phyloP scores from a whole-genome alignment of 2,113 vertebrate genomes.

The Leucopsar rothschildi region DNA sequence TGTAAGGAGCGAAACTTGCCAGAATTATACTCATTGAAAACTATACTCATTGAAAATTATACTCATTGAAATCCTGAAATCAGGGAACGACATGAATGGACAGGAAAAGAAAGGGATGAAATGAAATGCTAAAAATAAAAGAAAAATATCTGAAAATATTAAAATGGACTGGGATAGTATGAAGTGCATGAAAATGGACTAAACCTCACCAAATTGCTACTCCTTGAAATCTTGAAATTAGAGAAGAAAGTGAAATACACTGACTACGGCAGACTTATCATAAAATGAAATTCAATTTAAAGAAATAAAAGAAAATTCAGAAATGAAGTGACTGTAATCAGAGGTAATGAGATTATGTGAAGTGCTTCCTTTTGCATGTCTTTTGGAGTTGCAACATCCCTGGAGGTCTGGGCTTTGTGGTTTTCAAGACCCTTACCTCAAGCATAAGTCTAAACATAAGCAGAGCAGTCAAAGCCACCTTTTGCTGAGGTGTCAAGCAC shows the following conservation, averaged over 20 bases:
- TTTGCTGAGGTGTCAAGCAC: no score
- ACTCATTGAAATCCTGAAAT: background rate
- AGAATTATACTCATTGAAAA: background rate
- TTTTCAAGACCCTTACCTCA: background rate
- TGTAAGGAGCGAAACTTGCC: background rate
- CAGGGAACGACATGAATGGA: accelerated
- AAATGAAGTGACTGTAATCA: background rate
- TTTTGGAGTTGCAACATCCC: background rate
- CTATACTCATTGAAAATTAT: background rate
- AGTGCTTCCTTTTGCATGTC: background rate
- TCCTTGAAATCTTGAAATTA: background rate
- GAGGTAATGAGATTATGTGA: background rate
- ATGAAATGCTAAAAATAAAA: background rate
- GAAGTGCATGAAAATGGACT: no score
- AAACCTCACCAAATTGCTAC: no score
- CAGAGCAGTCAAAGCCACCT: no score
- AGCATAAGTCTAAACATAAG: background rate
- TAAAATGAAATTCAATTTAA: background rate
- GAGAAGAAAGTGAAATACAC: background rate
- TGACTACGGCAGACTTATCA: background rate
- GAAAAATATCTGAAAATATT: background rate
- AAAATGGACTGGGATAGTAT: background rate
- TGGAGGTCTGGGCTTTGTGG: background rate
- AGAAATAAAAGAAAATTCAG: background rate
- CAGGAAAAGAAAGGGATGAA: background rate